These are phyloP conservation scores for Allophyes oxyacanthae DNA, from an alignment of 2,888 invertebrate species.

Conservation along the genomic window DNA sequence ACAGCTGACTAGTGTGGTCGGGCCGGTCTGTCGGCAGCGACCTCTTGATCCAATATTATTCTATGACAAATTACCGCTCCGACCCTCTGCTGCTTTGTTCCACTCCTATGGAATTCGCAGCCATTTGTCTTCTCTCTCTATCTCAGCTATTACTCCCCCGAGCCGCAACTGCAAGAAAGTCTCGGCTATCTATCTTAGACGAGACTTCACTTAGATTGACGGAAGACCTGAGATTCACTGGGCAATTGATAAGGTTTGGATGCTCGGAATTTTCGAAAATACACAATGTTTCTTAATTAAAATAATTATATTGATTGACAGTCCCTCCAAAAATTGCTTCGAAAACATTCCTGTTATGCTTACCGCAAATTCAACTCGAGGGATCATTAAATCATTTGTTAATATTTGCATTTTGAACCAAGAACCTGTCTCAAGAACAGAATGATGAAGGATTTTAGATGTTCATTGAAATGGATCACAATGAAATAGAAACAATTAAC, in stretches of 20 bases:
- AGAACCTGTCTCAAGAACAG: constrained; percentile 5
- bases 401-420: constrained; percentile 33
- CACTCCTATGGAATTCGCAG: constrained; percentile 47
- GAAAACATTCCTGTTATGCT: constrained; percentile 27
- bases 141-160: constrained; percentile 26
- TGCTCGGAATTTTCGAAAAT: constrained; percentile 9
- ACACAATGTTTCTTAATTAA: too few relatives aligned
- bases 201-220: constrained; percentile 36
- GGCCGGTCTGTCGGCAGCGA: constrained; percentile 25
- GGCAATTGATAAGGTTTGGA: background rate
- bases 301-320: constrained; percentile 10
- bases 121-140: constrained; percentile 51
- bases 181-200: constrained; percentile 35
- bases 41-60: constrained; percentile 62
- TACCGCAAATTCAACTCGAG: constrained; percentile 3
- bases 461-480: constrained; percentile 11
- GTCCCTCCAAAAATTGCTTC: constrained; percentile 19
- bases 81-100: constrained; percentile 49
- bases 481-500: constrained; percentile 40
- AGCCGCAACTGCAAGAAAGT: constrained; percentile 20
- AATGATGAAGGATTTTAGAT: background rate
- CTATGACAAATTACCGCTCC: constrained; percentile 58
- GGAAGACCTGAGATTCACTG: constrained; percentile 10
- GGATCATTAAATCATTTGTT: too few relatives aligned
- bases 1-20: constrained; percentile 19